A percentile compares a stretch with the other conserved stretches of the same genome.
These are phyloP conservation scores for Catocala fraxini DNA, from an alignment of 2,888 invertebrate genomes.

Conservation along the genomic window DNA sequence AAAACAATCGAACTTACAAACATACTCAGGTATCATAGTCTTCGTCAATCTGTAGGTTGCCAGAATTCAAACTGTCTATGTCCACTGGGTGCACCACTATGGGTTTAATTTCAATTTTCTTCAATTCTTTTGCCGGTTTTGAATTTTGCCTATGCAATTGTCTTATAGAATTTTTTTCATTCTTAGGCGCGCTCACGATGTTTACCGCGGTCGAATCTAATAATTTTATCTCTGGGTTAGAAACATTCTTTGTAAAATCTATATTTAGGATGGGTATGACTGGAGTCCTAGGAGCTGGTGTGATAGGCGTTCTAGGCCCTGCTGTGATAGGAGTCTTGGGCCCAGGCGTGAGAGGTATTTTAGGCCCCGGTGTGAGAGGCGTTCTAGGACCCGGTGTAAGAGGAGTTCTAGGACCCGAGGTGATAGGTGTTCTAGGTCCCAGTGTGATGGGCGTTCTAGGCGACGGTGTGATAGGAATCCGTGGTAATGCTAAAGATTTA, in stretches of 20 bases:
- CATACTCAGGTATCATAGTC: slow-evolving; percentile 85
- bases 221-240: slow-evolving; percentile 78
- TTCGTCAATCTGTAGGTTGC: slow-evolving; percentile 82
- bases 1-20: slow-evolving; percentile 63
- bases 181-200: slow-evolving; percentile 60
- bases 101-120: slow-evolving; percentile 64
- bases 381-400: too few relatives aligned
- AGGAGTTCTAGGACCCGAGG: background rate
- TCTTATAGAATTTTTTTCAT: slow-evolving; percentile 52
- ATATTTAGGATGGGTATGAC: slow-evolving; percentile 78
- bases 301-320: slow-evolving; percentile 44
- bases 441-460: slow-evolving; percentile 68
- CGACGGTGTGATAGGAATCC: slow-evolving; percentile 42
- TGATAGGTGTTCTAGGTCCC: slow-evolving; percentile 47
- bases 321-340: slow-evolving; percentile 44
- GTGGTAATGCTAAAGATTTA: slow-evolving; percentile 36
- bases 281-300: slow-evolving; percentile 55
- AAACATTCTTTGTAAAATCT: slow-evolving; percentile 76
- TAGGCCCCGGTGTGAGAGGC: too few relatives aligned
- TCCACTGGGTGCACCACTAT: slow-evolving; percentile 59
- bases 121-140: slow-evolving; percentile 65
- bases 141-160: slow-evolving; percentile 71
- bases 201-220: slow-evolving; percentile 65
- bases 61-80: slow-evolving; percentile 76
- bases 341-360: too few relatives aligned